Evolutionary conservation across 2,113 vertebrate genomes (phyloP).

Genomic region (Serilophus lunatus): DNA sequence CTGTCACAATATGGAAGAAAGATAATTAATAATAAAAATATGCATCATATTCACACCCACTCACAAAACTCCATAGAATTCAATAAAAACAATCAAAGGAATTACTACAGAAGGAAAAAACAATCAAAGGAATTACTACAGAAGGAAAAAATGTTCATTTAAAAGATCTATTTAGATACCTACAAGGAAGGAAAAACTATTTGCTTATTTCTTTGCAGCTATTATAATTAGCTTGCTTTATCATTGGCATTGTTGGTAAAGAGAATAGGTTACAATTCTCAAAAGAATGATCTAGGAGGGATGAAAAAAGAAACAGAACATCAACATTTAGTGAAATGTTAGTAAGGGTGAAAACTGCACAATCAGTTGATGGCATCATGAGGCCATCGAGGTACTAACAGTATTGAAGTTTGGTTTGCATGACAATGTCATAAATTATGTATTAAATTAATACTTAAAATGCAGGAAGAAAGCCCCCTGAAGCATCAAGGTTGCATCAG

Average conservation of each 20-base stretch:
- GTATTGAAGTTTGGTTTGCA: background rate
- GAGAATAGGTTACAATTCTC: background rate
- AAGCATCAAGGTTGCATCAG: background rate
- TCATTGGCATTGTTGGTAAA: background rate
- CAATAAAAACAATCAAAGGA: background rate
- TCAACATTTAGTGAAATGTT: background rate
- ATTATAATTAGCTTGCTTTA: background rate
- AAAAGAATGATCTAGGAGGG: background rate
- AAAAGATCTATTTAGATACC: background rate
- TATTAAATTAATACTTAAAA: constrained; percentile 38
- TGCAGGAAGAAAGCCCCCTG: background rate
- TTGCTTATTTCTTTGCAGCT: background rate
- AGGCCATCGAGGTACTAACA: background rate
- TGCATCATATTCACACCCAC: background rate
- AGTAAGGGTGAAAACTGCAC: background rate
- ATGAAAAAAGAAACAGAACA: background rate
- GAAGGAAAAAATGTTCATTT: background rate
- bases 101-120: background rate
- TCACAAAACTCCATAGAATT: background rate
- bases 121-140: background rate
- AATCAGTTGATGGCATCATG: background rate
- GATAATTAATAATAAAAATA: background rate
- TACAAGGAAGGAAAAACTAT: background rate
- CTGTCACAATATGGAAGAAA: background rate
- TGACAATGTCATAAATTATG: constrained; percentile 4